phyloP scores from a whole-genome alignment of 2,113 vertebrate genomes.

The Ophiodon elongatus region DNA sequence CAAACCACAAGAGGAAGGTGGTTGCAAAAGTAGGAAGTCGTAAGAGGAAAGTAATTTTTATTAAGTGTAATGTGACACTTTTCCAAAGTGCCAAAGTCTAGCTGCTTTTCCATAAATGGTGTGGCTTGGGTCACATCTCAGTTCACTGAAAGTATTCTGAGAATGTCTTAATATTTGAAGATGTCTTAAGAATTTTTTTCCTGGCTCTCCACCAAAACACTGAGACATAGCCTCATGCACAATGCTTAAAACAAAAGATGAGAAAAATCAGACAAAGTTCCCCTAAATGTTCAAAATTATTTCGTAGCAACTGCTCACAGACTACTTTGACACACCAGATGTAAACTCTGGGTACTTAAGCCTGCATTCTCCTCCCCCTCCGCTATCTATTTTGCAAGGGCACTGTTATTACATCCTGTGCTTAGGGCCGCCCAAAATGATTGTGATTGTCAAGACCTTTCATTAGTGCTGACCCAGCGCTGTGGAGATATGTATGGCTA shows the following conservation, averaged over 20 bases:
- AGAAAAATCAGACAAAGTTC: background rate
- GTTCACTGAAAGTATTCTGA: too few species aligned
- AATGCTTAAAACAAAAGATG: background rate
- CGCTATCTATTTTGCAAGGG: background rate
- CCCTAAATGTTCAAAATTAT: background rate
- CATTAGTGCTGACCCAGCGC: background rate
- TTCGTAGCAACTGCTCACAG: slow-evolving; percentile 2
- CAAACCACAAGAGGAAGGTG: background rate
- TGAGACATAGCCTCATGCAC: background rate
- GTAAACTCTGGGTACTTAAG: background rate
- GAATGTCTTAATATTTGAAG: background rate
- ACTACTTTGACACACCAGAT: background rate
- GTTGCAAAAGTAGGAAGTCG: background rate
- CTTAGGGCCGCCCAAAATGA: background rate
- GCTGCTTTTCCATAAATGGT: background rate
- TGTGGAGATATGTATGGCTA: background rate
- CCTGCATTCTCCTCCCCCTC: background rate
- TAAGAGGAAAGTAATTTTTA: too few species aligned
- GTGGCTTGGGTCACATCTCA: too few species aligned
- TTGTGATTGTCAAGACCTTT: background rate
- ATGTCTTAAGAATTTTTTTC: background rate
- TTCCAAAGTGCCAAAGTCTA: background rate
- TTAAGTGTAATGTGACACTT: background rate
- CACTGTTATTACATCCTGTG: background rate
- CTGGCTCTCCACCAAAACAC: background rate